Conservation (phyloP, 2,888 invertebrate genomes). For the Catocala nupta region DNA sequence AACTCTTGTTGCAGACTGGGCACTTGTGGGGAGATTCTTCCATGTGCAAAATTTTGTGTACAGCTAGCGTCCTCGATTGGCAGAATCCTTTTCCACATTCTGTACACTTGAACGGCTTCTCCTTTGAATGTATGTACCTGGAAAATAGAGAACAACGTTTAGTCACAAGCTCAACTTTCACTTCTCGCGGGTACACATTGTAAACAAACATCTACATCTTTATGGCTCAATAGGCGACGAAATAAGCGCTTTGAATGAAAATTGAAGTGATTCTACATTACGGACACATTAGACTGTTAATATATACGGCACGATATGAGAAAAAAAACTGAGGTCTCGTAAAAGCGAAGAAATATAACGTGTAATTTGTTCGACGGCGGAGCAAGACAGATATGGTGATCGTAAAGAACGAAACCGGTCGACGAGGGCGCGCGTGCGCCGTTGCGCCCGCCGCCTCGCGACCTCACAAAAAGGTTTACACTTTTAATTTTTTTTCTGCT, state of each 20-base stretch:
- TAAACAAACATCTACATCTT: constrained; percentile 66
- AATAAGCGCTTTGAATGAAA: constrained; percentile 69
- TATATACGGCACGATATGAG: constrained; percentile 71
- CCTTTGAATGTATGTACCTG: constrained; percentile 99
- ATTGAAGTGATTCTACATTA: constrained; percentile 71
- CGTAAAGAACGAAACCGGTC: constrained; percentile 86
- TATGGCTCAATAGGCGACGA: constrained; percentile 66
- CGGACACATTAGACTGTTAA: constrained; percentile 75
- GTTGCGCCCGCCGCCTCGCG: constrained; percentile 82
- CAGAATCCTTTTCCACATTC: constrained; percentile 99
- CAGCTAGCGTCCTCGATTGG: constrained; percentile 97
- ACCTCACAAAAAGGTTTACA: constrained; percentile 86
- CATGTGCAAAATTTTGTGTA: constrained; percentile 97
- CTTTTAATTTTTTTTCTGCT: constrained; percentile 78
- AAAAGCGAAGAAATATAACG: constrained; percentile 86
- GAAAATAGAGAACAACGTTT: constrained; percentile 73
- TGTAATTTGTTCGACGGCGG: constrained; percentile 85
- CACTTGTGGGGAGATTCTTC: constrained; percentile 98
- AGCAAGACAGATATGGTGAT: constrained; percentile 85
- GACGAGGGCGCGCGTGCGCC: constrained; percentile 81
- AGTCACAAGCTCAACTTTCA: constrained; percentile 64
- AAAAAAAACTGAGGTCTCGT: constrained; percentile 79
- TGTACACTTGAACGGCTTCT: constrained; percentile 98
- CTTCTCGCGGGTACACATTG: constrained; percentile 60
- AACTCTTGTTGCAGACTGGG: constrained; percentile 94